phyloP scores from a whole-genome alignment of 2,113 vertebrate genomes.

The Phycodurus eques region DNA sequence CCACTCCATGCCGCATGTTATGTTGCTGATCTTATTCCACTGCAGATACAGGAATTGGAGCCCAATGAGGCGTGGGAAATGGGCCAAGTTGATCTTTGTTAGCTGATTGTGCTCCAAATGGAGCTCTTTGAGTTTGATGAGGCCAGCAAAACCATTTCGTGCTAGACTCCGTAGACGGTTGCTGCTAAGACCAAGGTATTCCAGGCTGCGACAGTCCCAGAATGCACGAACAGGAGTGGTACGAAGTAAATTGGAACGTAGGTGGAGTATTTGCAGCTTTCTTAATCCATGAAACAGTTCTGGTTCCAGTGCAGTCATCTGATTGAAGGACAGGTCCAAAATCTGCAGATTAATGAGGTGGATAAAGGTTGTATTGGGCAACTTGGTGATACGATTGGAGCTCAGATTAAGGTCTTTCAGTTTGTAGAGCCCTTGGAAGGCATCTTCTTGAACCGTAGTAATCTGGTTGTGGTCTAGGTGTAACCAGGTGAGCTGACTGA shows the following conservation, averaged over 20 bases:
- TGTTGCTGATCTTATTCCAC: conserved; percentile 98
- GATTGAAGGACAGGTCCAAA: conserved; percentile 98
- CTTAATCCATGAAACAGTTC: conserved; percentile 96
- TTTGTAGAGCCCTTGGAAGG: conserved; percentile 98
- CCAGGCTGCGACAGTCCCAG: conserved; percentile 98
- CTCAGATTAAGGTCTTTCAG: conserved; percentile 98
- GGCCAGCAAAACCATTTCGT: conserved; percentile 96
- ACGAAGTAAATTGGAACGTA: conserved; percentile 95
- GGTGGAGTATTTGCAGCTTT: conserved; percentile 95
- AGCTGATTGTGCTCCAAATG: conserved; percentile 98
- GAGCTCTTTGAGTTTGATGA: conserved; percentile 96
- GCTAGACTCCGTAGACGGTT: conserved; percentile 96
- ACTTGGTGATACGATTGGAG: conserved; percentile 98
- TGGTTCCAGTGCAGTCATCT: conserved; percentile 93
- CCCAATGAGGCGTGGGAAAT: conserved; percentile 94
- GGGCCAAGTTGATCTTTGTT: conserved; percentile 98
- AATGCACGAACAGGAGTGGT: conserved; percentile 95
- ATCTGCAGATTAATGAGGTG: conserved; percentile 99
- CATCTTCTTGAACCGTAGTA: conserved; percentile 91
- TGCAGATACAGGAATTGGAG: conserved; percentile 95
- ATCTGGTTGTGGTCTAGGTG: conserved; percentile 99
- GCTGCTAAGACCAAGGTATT: conserved; percentile 96
- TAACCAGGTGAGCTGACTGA: conserved; percentile 97
- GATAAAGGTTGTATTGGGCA: conserved; percentile 99
- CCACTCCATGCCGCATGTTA: conserved; percentile 98